Conservation (phyloP, 2,888 invertebrate genomes). For the Prosopocoilus inquinatus region DNA sequence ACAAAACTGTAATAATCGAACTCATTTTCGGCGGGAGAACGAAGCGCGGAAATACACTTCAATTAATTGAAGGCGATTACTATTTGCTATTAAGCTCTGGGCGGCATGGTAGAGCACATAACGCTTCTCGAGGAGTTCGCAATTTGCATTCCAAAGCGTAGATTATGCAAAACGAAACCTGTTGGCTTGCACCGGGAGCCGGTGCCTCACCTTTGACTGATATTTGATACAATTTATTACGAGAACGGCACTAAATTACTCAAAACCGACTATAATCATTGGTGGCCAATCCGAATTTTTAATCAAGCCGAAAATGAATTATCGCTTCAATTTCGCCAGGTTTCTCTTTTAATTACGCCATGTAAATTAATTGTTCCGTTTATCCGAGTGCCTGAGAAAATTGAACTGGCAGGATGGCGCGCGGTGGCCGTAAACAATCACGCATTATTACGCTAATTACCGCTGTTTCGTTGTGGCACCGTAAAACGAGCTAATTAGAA, state of each 20-base stretch:
- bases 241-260: conserved; percentile 14
- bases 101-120: conserved; percentile 19
- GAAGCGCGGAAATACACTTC: conserved; percentile 20
- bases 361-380: background rate
- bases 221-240: conserved; percentile 30
- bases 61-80: conserved; percentile 30
- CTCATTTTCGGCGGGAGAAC: too few relatives aligned
- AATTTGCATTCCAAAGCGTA: conserved; percentile 18
- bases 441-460: too few relatives aligned
- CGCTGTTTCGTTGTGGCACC: too few relatives aligned
- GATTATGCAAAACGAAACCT: conserved; percentile 16
- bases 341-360: conserved; percentile 9
- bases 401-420: too few relatives aligned
- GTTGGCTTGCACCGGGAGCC: conserved; percentile 20
- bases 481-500: too few relatives aligned
- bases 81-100: conserved; percentile 25
- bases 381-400: too few relatives aligned
- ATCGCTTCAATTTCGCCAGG: conserved; percentile 11
- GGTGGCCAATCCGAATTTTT: background rate
- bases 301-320: conserved; percentile 8
- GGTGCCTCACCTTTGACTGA: conserved; percentile 25
- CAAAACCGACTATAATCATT: background rate
- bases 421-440: too few relatives aligned
- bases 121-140: conserved; percentile 18
- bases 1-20: too few relatives aligned